Evolutionary conservation across 1,140 invertebrate genomes (phyloP).

Genomic region (Phocides pigmalion): DNA sequence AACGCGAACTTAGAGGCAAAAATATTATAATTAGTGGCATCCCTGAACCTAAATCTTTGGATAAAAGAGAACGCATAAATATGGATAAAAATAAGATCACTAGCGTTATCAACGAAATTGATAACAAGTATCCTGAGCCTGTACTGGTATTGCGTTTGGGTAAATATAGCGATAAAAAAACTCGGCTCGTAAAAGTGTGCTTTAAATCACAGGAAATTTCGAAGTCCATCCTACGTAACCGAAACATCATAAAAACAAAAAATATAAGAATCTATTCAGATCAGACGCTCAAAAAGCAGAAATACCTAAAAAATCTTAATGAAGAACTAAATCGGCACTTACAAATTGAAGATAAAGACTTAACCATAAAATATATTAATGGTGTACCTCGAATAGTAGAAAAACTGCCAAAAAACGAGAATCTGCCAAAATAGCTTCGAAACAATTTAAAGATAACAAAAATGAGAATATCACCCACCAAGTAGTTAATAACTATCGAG

Average conservation of each 20-base stretch:
- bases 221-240: not conserved
- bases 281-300: not conserved
- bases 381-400: not conserved
- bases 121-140: not conserved
- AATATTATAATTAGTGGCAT: not conserved
- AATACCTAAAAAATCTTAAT: not conserved
- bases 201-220: not conserved
- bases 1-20: not conserved
- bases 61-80: not conserved
- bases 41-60: not conserved
- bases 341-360: not conserved
- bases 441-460: too few relatives aligned
- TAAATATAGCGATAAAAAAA: not conserved
- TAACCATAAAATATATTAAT: not conserved
- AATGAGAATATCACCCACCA: too few relatives aligned
- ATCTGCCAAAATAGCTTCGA: not conserved
- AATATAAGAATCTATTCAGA: conserved; percentile 3
- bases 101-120: not conserved
- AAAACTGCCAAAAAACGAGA: not conserved
- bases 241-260: not conserved
- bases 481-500: too few relatives aligned
- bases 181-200: not conserved
- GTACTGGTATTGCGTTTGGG: not conserved
- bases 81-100: not conserved
- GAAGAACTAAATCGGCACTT: not conserved